Conservation (phyloP, 92 coral and sea anemone species). For the Blastomussa wellsi region DNA sequence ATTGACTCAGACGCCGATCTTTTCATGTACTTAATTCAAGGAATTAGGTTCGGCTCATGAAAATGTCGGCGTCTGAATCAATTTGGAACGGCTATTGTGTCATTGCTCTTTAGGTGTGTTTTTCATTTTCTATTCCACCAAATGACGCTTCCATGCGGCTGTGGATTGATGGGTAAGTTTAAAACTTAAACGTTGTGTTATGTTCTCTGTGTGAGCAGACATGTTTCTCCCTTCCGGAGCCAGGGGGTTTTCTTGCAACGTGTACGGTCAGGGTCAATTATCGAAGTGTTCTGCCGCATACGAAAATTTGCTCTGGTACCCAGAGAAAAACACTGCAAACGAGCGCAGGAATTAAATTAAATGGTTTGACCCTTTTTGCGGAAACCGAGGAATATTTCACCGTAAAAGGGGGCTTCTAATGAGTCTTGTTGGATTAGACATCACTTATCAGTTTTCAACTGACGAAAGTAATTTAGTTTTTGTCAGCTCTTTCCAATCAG, state of each 20-base stretch:
- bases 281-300: too few species aligned
- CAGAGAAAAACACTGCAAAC: background rate
- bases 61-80: too few species aligned
- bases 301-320: too few species aligned
- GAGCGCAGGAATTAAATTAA: background rate
- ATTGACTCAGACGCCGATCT: too few species aligned
- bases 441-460: background rate
- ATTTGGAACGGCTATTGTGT: background rate
- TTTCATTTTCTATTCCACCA: slow-evolving; percentile 97
- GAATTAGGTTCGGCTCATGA: too few species aligned
- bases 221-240: too few species aligned
- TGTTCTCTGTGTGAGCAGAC: too few species aligned
- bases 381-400: background rate
- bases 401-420: background rate
- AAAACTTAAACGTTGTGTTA: background rate
- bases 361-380: background rate
- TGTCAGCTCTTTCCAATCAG: background rate
- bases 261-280: too few species aligned
- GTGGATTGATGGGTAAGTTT: slow-evolving; percentile 98
- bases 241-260: too few species aligned
- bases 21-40: too few species aligned
- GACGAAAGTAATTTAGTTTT: background rate
- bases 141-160: slow-evolving; percentile 98
- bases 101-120: slow-evolving; percentile 73
- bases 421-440: too few species aligned